These are phyloP conservation scores for Proales similis DNA, from an alignment of 1,140 invertebrate species.

Conservation along the genomic window DNA sequence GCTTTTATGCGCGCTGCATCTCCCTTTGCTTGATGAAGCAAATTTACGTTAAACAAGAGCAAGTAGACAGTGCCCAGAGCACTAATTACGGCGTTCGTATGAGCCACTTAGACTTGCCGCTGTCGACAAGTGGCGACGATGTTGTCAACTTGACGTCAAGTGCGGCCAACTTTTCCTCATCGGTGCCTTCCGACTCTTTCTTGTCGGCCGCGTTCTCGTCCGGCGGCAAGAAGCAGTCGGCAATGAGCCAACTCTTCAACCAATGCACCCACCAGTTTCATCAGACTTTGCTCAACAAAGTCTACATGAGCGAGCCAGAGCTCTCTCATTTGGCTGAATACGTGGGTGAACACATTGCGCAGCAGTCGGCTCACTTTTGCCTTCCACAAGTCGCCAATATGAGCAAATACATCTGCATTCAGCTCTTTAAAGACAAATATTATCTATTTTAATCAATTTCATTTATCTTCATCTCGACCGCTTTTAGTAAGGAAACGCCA, in stretches of 20 bases:
- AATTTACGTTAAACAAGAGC: constrained; percentile 17
- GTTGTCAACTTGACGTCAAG: background rate
- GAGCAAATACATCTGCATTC: constrained; percentile 23
- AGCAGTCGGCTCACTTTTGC: constrained; percentile 24
- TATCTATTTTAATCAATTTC: constrained; percentile 23
- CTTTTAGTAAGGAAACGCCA: too few species aligned
- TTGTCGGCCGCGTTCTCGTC: constrained; percentile 3
- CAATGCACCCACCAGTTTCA: constrained; percentile 34
- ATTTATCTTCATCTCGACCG: background rate
- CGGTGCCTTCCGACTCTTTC: background rate
- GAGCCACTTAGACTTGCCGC: constrained; percentile 1
- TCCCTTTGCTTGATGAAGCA: constrained; percentile 28
- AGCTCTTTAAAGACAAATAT: constrained; percentile 28
- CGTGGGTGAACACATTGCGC: constrained; percentile 26
- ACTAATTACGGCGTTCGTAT: constrained; percentile 15
- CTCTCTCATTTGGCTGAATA: constrained; percentile 11
- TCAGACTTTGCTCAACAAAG: constrained; percentile 19
- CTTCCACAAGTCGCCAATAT: constrained; percentile 23
- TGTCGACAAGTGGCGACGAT: background rate
- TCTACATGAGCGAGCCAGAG: background rate
- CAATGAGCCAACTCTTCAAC: constrained; percentile 15
- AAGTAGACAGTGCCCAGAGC: background rate
- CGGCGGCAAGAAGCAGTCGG: background rate
- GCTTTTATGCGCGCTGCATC: constrained; percentile 30
- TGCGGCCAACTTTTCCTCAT: background rate